Base-by-base conservation (phyloP, 2,113 vertebrate genomes). In the Tachysurus vachellii region DNA sequence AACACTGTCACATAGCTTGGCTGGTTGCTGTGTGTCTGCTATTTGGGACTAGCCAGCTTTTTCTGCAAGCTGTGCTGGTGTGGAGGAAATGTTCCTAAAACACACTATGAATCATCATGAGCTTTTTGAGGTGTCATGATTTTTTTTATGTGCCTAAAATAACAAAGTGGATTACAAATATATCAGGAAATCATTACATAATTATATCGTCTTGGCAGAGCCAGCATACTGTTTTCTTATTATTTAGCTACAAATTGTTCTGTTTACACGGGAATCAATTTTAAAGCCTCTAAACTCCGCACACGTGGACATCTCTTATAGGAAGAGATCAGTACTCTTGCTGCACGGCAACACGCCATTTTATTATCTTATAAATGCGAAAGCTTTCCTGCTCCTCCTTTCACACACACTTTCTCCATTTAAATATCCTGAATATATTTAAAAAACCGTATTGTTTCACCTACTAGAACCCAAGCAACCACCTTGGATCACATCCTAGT, bases 1-100 rank as follows among this genome's bases (percentile, higher is more conserved):
- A 89, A 89, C 83, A 85, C 64, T 50, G 86, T 70, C 77, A 50
- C 50, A 59, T 61, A 57, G 44, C 76, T 31, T 26, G 28, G n/a
- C 81, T 87, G 82, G 47, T 84, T 73, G 31, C 77, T 80, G 59
- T 47, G 26, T 56, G 81, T 47, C 71, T 83, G 44, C 70, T 62
- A 23, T 31, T 53, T 31, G 54, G 31, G 62, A 57, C 62, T 53
- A 21, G 14, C 36, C 54, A 68, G 61, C 2, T 5, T 62, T 62
- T 14, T 57, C 42, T 19, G 50, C 3, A 8, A 28, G 44, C 21
- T 19, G 47, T 86, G 47, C 54, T 85, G 9, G 14, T 62, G 83
- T 85, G 73, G 21, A 77, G 84, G 57, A 64, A 77, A 77, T 76
- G 56, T 81, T 59, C 21, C 2, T 31, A 44, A 23, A 81, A 61